A percentile compares a stretch with the other conserved stretches of the same genome.
Conservation (phyloP, 1,140 invertebrate species). For the Pseudomyrmex gracilis region DNA sequence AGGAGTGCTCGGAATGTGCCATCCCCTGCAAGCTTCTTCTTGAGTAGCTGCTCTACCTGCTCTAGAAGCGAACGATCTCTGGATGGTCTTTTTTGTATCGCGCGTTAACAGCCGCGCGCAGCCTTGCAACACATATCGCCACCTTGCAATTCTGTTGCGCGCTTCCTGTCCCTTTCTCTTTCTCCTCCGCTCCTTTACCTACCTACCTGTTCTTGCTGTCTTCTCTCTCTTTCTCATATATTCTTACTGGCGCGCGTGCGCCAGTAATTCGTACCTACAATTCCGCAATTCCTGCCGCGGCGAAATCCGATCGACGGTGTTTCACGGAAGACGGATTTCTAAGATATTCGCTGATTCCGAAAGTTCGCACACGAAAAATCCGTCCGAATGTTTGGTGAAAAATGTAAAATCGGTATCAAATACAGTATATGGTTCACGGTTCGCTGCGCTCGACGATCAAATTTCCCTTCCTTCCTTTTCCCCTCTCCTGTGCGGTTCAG, state of each 20-base stretch:
- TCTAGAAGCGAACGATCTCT: too few relatives aligned
- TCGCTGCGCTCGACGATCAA: slow-evolving; percentile 2
- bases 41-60: slow-evolving; percentile 13
- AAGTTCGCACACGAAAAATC: neutral
- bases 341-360: slow-evolving; percentile 14
- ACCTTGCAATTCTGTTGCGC: slow-evolving; percentile 39
- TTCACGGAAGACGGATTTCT: neutral
- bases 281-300: neutral
- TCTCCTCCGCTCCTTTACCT: neutral
- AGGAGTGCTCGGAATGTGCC: slow-evolving; percentile 80
- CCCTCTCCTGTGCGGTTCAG: too few relatives aligned
- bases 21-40: slow-evolving; percentile 75
- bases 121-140: slow-evolving; percentile 18
- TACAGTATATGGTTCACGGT: neutral
- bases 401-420: slow-evolving; percentile 2
- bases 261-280: neutral
- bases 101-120: neutral
- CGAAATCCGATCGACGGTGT: slow-evolving; percentile 44
- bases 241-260: too few relatives aligned
- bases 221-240: too few relatives aligned
- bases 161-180: neutral
- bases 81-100: neutral
- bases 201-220: too few relatives aligned
- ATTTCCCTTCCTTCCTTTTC: slow-evolving; percentile 5
- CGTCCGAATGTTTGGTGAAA: neutral